Evolutionary conservation across 2,888 invertebrate species (phyloP), one percentile per base, ranked within the genome.

Genomic region (Dryadula phaetusa): DNA sequence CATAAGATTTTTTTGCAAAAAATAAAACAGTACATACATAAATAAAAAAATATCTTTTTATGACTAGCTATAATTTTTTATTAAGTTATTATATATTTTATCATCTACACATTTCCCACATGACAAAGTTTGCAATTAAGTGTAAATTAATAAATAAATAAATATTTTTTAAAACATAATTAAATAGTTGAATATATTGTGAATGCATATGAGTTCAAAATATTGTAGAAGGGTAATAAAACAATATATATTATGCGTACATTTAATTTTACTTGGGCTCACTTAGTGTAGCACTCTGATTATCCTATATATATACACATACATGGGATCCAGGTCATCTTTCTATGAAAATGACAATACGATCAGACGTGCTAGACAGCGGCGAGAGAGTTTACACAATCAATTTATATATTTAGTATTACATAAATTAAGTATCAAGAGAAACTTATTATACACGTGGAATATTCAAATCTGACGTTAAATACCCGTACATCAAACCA

Each of bases 401-500:
- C 52, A 37, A 6, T 58, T 67, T 16, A 18, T 18, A 63, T 52
- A 34, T 60, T 18, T 46, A 42, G 56, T 49, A 49, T 47, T 20
- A 63, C 34, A 37, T 60, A 44, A 69, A 63, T 65, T 68, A 70
- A 70, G 67, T 70, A 68, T 68, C 53, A 52, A 28, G 16, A 58
- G 40, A 52, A 22, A 53, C 34, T 52, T 46, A 49, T 40, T 10
- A 20, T 52, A 52, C 40, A 53, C 16, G 34, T 66, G 63, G 68
- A 61, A 70, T 63, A 62, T 67, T 62, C 40, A 70, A 70, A 65
- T 58, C 37, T 52, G 52, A 62, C 64, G 53, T 53, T 58, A 62
- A 68, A 68, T 66, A 68, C 70, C 70, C 70, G 68, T 68, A 68
- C 66, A 54, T 68, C 34, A 66, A 65, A 66, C 54, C 61, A 70